A percentile compares a stretch with the other conserved stretches of the same genome.
Conservation (phyloP, 2,888 invertebrate species). For the Drosophila siamana region DNA sequence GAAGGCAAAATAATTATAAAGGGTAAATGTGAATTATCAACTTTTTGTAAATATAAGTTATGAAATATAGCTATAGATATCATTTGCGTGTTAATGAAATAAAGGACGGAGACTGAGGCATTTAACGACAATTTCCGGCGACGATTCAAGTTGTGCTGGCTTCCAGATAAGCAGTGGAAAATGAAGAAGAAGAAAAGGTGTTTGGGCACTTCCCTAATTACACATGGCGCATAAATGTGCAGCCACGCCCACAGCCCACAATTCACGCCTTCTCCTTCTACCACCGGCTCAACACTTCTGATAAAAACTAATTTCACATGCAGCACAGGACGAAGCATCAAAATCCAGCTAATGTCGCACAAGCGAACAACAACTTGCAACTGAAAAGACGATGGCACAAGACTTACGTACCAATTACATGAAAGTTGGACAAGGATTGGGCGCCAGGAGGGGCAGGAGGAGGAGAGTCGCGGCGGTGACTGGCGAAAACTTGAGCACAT, state of each 20-base stretch:
- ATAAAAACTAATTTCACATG: conserved; percentile 77
- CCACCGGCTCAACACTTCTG: no score
- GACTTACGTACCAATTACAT: conserved; percentile 77
- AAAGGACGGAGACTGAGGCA: conserved; percentile 41
- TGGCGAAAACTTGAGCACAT: conserved; percentile 58
- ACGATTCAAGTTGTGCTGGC: conserved; percentile 55
- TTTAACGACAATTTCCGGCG: conserved; percentile 71
- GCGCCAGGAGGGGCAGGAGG: neutral
- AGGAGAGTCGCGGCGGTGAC: conserved; percentile 6
- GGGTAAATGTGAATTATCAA: no score
- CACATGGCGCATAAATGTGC: conserved; percentile 68
- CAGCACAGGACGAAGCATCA: conserved; percentile 73
- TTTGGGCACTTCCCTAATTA: conserved; percentile 76
- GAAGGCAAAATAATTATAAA: no score
- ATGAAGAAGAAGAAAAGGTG: conserved; percentile 52
- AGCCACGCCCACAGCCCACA: no score
- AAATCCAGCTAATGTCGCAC: conserved; percentile 78
- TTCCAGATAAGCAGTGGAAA: conserved; percentile 59
- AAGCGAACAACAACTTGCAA: conserved; percentile 71
- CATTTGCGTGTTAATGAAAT: neutral
- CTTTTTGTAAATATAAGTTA: no score
- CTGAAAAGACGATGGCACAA: conserved; percentile 63
- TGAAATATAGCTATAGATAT: no score
- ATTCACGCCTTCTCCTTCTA: no score
- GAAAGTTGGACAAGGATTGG: conserved; percentile 54